Base-by-base conservation (phyloP, 2,113 vertebrate species). In the Tichodroma muraria region DNA sequence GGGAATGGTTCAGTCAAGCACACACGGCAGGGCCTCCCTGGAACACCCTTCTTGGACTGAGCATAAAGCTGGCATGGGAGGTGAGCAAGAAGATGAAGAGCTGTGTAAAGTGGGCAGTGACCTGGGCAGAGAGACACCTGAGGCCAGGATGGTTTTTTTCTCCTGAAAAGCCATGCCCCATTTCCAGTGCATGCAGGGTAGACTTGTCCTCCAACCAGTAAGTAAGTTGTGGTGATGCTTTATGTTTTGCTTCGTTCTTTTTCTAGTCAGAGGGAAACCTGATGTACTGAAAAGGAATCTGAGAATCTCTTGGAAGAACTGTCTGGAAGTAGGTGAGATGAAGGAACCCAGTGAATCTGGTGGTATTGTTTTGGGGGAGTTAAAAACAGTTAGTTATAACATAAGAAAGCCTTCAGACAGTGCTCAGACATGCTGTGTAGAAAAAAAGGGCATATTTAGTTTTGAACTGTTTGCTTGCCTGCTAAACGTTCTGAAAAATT, bases 11-110 rank as follows among this genome's bases (percentile, higher is more conserved):
- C 40, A 8, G 61, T 6, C 38, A 66, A 40, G 30, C 4, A 10
- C 76, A 33, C 0, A 4, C 3, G 20, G 57, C 1, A 0, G 66
- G n/a, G 25, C 23, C 50, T 16, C 5, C 2, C 1, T 42, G 66
- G 22, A 77, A 86, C 37, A 61, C 38, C 38, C 6, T 37, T 22
- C 25, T 6, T 42, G 64, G 35, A 53, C 56, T 44, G 42, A 73
- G 40, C 61, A 63, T 5, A 28, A 38, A 50, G 72, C 49, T 80
- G 38, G 27, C 15, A 42, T 2, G 50, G 25, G 45, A 80, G 88
- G 69, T 16, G 53, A 85, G 63, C 59, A 72, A 59, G 16, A 25
- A 50, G 79, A 71, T 11, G 21, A 69, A 52, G 31, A 78, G 30
- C 45, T n/a, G 42, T 24, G 30, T n/a, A 3, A 9, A 53, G 77